These are phyloP conservation scores for Crotalus horridus DNA, from an alignment of 2,113 vertebrate species.

Conservation along the genomic window DNA sequence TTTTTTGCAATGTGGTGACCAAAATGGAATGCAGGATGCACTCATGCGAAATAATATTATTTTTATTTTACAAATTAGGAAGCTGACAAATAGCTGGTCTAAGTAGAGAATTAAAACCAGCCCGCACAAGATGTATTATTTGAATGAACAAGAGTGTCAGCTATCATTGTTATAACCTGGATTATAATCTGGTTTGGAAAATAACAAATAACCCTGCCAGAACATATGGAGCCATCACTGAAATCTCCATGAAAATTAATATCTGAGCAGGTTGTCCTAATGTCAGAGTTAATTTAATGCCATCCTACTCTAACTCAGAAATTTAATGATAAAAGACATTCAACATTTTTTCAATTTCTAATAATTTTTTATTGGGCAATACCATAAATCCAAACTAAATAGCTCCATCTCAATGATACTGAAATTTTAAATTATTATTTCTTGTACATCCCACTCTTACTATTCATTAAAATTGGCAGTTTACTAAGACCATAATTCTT, in stretches of 20 bases:
- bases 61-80: background rate
- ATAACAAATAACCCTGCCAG: accelerated
- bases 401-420: background rate
- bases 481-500: background rate
- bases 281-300: conserved; percentile 40
- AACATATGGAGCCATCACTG: conserved; percentile 22
- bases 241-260: conserved; percentile 31
- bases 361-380: conserved; percentile 23
- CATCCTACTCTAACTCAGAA: conserved; percentile 46
- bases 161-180: background rate
- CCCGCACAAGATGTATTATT: background rate
- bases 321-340: conserved; percentile 27
- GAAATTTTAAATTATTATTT: background rate
- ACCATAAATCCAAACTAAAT: background rate
- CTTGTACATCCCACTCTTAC: background rate
- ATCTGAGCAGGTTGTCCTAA: conserved; percentile 46
- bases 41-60: background rate
- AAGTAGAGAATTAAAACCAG: background rate
- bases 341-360: conserved; percentile 28
- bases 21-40: too few species aligned
- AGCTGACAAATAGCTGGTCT: background rate
- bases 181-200: background rate
- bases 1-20: too few species aligned
- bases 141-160: background rate
- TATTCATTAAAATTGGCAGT: background rate